A percentile compares a stretch with the other conserved stretches of the same genome.
Conservation (phyloP, 2,888 invertebrate species). For the Epirrhoe alternata region DNA sequence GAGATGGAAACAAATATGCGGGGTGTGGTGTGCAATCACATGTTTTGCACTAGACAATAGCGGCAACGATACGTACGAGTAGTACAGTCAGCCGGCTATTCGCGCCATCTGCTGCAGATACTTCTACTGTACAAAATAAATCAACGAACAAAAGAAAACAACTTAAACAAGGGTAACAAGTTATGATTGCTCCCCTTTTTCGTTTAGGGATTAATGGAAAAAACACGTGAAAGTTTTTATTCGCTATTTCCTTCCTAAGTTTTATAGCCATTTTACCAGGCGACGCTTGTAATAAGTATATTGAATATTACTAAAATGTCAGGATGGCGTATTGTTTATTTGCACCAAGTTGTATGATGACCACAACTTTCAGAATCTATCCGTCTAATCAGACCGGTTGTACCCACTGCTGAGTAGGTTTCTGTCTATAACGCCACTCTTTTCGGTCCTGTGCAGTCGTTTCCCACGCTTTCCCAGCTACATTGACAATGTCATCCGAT, state of each 20-base stretch:
- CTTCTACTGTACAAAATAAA: conserved; percentile 39
- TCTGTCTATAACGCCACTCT: too few species aligned
- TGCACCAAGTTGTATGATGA: neutral
- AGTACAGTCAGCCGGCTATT: conserved; percentile 14
- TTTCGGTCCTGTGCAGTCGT: too few species aligned
- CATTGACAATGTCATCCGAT: too few species aligned
- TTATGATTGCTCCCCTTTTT: conserved; percentile 38
- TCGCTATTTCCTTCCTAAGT: conserved; percentile 6
- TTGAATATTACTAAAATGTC: conserved; percentile 1
- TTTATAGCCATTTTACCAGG: conserved; percentile 8
- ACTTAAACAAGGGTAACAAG: conserved; percentile 31
- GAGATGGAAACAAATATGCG: conserved; percentile 29
- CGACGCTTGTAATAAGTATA: conserved; percentile 6
- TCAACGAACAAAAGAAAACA: conserved; percentile 45
- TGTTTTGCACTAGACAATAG: conserved; percentile 29
- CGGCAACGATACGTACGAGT: conserved; percentile 14
- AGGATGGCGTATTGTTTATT: neutral
- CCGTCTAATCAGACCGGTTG: too few species aligned
- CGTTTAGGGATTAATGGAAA: conserved; percentile 33
- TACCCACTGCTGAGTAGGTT: too few species aligned
- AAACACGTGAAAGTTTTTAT: conserved; percentile 37
- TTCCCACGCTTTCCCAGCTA: too few species aligned
- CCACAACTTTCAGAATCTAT: too few species aligned
- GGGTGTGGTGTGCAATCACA: conserved; percentile 22
- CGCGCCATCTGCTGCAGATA: conserved; percentile 29